These are phyloP conservation scores for Zosterops borbonicus DNA, from an alignment of 2,113 vertebrate genomes.

Conservation along the genomic window DNA sequence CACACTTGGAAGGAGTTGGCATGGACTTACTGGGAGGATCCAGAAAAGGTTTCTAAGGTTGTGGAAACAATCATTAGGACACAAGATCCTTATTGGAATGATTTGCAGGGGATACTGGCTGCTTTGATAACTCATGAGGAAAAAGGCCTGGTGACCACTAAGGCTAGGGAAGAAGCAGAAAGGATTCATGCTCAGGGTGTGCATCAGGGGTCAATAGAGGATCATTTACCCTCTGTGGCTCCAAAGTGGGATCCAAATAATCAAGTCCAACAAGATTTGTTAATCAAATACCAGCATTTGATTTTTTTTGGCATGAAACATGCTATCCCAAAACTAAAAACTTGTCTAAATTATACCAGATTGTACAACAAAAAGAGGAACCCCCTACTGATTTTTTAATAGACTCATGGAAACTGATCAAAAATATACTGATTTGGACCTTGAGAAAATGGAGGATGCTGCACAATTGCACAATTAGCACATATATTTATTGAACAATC, in stretches of 20 bases:
- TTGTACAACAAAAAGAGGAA: neutral
- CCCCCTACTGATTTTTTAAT: neutral
- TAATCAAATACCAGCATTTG: neutral
- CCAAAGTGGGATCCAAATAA: neutral
- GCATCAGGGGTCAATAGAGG: neutral
- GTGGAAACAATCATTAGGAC: neutral
- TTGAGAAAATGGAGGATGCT: neutral
- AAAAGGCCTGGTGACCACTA: neutral
- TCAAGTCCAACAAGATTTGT: neutral
- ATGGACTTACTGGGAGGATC: neutral
- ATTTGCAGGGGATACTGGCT: neutral
- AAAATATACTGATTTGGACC: neutral
- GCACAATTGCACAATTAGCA: neutral
- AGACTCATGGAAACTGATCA: neutral
- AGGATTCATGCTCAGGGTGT: neutral
- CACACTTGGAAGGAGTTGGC: neutral
- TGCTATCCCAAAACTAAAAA: neutral
- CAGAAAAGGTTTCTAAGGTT: neutral
- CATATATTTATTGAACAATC: neutral
- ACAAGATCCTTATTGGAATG: neutral
- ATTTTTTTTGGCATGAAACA: neutral
- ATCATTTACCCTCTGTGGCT: neutral
- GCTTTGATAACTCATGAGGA: neutral
- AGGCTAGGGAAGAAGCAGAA: neutral
- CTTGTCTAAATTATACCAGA: neutral